These are phyloP conservation scores for Acanthurus lineatus DNA, from an alignment of 2,797 vertebrate species.

Conservation along the genomic window DNA sequence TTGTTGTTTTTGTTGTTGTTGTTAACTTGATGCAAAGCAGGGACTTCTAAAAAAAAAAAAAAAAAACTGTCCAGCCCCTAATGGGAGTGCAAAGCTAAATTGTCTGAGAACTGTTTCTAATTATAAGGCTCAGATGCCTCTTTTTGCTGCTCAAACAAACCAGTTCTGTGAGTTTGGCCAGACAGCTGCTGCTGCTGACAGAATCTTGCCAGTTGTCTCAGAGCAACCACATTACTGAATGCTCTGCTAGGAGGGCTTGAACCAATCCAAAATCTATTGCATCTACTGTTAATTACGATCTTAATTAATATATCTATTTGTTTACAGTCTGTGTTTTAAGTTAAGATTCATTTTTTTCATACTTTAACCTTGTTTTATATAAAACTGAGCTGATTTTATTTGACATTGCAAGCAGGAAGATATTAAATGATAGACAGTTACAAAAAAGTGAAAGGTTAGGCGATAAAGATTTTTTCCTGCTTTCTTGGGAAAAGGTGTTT, in stretches of 20 bases:
- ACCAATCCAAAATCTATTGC: conserved; percentile 1
- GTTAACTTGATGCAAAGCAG: background rate
- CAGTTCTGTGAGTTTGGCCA: conserved; percentile 19
- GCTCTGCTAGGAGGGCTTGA: background rate
- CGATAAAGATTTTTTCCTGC: conserved; percentile 13
- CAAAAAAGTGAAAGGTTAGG: conserved; percentile 27
- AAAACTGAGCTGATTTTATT: conserved; percentile 9
- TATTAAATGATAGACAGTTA: conserved; percentile 18
- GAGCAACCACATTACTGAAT: background rate
- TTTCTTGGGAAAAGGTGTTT: conserved; percentile 21
- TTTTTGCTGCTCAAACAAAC: conserved; percentile 31
- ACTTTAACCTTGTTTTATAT: background rate
- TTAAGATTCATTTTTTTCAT: background rate
- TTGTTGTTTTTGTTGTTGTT: background rate
- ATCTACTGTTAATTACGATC: background rate
- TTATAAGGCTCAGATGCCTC: conserved; percentile 14
- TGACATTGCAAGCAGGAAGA: background rate
- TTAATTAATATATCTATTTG: no score
- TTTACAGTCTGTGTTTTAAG: no score
- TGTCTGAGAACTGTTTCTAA: background rate
- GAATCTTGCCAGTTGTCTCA: conserved; percentile 2
- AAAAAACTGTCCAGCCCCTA: background rate
- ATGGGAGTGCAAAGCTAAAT: background rate
- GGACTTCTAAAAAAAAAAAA: no score
- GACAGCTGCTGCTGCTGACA: background rate